phyloP scores from a whole-genome alignment of 2,888 invertebrate species.

The Drosophila ustulata region DNA sequence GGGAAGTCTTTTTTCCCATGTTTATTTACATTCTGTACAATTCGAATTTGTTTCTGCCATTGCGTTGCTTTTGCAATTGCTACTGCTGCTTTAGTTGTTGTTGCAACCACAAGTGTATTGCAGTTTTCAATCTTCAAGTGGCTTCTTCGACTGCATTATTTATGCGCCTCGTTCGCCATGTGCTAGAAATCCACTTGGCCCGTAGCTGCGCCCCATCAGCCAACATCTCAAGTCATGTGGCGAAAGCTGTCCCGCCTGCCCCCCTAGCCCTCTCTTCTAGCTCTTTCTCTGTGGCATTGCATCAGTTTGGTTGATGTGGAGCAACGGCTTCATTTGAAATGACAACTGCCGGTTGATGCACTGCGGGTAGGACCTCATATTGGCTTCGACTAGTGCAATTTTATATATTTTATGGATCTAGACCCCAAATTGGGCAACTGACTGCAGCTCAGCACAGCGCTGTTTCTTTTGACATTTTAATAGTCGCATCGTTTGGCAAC shows the following conservation, averaged over 20 bases:
- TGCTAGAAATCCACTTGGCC: slow-evolving; percentile 72
- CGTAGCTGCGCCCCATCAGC: slow-evolving; percentile 35
- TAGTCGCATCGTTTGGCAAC: slow-evolving; percentile 63
- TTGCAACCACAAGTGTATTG: slow-evolving; percentile 59
- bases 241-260: slow-evolving; percentile 47
- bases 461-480: slow-evolving; percentile 76
- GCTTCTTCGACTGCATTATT: slow-evolving; percentile 67
- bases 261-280: background rate
- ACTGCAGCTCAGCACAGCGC: slow-evolving; percentile 27
- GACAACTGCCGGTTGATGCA: slow-evolving; percentile 71
- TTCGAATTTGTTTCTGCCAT: slow-evolving; percentile 59
- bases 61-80: slow-evolving; percentile 19
- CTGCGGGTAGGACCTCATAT: slow-evolving; percentile 64
- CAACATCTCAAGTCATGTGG: slow-evolving; percentile 60
- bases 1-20: slow-evolving; percentile 47
- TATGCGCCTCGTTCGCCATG: slow-evolving; percentile 71
- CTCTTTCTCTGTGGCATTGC: background rate
- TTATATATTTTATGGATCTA: slow-evolving; percentile 61
- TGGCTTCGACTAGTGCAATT: slow-evolving; percentile 41
- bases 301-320: slow-evolving; percentile 56
- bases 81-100: slow-evolving; percentile 10
- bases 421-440: slow-evolving; percentile 65
- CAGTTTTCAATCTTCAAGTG: slow-evolving; percentile 67
- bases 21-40: slow-evolving; percentile 60
- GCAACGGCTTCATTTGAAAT: slow-evolving; percentile 77